Evolutionary conservation across 1,140 invertebrate genomes (phyloP).

Genomic region (Aradophagus sp.): DNA sequence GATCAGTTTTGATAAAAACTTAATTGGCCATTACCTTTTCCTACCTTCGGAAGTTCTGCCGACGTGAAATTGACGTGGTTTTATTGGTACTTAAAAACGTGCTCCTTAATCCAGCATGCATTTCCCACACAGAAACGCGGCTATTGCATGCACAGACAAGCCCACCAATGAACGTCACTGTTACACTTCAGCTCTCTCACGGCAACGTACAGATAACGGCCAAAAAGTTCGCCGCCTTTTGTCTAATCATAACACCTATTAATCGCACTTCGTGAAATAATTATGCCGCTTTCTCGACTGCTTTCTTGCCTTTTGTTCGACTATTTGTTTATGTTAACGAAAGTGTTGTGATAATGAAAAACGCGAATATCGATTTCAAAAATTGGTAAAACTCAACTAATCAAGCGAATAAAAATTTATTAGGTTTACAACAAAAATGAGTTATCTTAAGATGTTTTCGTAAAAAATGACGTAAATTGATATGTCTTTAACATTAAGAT

Average conservation of each 20-base stretch:
- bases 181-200: conserved; percentile 44
- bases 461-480: too few species aligned
- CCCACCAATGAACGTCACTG: conserved; percentile 41
- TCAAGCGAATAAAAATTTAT: too few species aligned
- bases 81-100: conserved; percentile 62
- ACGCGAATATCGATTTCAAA: too few species aligned
- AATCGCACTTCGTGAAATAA: conserved; percentile 17
- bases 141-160: conserved; percentile 53
- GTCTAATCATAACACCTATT: conserved; percentile 34
- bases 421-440: too few species aligned
- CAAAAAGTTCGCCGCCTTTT: conserved; percentile 32
- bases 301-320: too few species aligned
- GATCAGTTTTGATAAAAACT: conserved; percentile 39
- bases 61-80: conserved; percentile 45
- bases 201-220: conserved; percentile 31
- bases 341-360: too few species aligned
- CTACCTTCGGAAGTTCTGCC: conserved; percentile 62
- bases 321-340: too few species aligned
- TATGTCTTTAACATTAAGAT: too few species aligned
- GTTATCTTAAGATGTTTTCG: too few species aligned
- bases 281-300: conserved; percentile 1
- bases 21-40: conserved; percentile 67
- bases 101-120: conserved; percentile 69
- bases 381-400: too few species aligned
- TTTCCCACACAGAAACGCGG: conserved; percentile 38